Evolutionary conservation across 2,888 invertebrate species (phyloP).

Genomic region (Hanleya hanleyi): DNA sequence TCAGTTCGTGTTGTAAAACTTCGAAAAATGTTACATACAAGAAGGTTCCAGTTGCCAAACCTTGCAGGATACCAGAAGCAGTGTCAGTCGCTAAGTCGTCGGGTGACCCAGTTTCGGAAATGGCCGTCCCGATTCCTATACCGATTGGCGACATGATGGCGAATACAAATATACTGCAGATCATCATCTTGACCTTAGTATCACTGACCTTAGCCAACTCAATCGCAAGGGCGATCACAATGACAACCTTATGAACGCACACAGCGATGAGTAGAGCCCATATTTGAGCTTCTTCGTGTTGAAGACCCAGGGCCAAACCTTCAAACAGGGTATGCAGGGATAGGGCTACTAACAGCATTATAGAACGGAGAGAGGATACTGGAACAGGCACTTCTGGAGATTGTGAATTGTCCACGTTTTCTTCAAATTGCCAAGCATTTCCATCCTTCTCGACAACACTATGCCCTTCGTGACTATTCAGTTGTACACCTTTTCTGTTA

Average conservation of each 20-base stretch:
- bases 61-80: constrained; percentile 78
- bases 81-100: constrained; percentile 30
- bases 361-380: constrained; percentile 67
- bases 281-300: constrained; percentile 54
- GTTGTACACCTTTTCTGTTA: too few relatives aligned
- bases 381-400: too few relatives aligned
- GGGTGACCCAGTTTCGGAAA: constrained; percentile 29
- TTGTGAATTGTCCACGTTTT: too few relatives aligned
- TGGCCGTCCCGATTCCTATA: constrained; percentile 36
- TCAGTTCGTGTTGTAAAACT: constrained; percentile 82
- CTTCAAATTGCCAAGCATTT: too few relatives aligned
- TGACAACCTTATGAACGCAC: constrained; percentile 76
- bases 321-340: constrained; percentile 78
- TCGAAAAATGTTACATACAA: constrained; percentile 97
- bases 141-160: constrained; percentile 44
- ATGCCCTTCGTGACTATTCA: too few relatives aligned
- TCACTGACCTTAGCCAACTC: constrained; percentile 67
- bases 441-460: too few relatives aligned
- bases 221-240: constrained; percentile 77
- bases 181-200: constrained; percentile 18
- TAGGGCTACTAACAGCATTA: constrained; percentile 75
- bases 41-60: constrained; percentile 91
- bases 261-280: constrained; percentile 74
- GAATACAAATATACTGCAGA: constrained; percentile 34
- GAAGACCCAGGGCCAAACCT: constrained; percentile 77